Conservation (phyloP, 2,888 invertebrate genomes). For the Blastobasis adustella region DNA sequence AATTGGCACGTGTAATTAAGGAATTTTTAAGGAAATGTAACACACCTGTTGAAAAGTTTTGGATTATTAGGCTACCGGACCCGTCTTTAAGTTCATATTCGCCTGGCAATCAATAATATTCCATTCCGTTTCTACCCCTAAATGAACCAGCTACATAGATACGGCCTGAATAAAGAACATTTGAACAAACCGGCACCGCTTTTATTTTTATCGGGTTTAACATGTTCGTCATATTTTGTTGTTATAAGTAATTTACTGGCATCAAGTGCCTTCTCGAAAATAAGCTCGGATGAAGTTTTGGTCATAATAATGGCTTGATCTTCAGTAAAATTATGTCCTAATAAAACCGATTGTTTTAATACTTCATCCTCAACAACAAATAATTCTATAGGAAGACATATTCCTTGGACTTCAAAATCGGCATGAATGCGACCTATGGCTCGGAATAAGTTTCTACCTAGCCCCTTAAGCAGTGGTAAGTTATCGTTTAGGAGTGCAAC, state of each 20-base stretch:
- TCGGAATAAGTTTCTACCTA: too few relatives aligned
- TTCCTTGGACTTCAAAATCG: too few relatives aligned
- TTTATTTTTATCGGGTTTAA: background rate
- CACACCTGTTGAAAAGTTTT: background rate
- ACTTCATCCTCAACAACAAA: too few relatives aligned
- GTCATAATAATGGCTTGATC: too few relatives aligned
- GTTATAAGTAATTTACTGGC: background rate
- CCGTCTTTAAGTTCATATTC: constrained; percentile 4
- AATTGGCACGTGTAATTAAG: background rate
- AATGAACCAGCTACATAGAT: constrained; percentile 4
- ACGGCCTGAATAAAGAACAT: background rate
- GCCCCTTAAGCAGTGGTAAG: too few relatives aligned
- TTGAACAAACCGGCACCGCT: background rate
- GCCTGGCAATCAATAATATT: constrained; percentile 5
- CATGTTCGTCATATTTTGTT: background rate
- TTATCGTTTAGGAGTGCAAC: too few relatives aligned
- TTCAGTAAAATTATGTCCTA: too few relatives aligned
- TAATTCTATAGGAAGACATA: too few relatives aligned
- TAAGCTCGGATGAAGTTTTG: too few relatives aligned
- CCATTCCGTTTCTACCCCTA: constrained; percentile 3
- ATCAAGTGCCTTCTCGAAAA: too few relatives aligned
- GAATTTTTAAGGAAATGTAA: background rate
- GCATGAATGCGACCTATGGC: too few relatives aligned
- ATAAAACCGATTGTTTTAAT: too few relatives aligned
- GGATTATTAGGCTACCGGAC: background rate